phyloP scores from a whole-genome alignment of 2,797 vertebrate genomes.

The Chiloscyllium punctatum region DNA sequence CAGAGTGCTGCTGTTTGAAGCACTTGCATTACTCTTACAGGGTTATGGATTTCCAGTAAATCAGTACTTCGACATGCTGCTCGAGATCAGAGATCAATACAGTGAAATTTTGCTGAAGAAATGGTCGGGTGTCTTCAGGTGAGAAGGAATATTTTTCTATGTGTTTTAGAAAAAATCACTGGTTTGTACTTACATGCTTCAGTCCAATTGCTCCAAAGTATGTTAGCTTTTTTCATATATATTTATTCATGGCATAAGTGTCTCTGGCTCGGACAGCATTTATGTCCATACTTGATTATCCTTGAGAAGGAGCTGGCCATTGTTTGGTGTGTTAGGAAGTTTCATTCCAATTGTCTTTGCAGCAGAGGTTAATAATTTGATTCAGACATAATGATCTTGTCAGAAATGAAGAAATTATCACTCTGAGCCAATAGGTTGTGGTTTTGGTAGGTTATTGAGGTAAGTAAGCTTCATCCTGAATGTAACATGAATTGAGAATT shows the following conservation, averaged over 20 bases:
- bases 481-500: background rate
- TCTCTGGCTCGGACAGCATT: too few species aligned
- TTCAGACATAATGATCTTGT: background rate
- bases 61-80: conserved; percentile 91
- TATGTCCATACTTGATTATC: too few species aligned
- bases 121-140: conserved; percentile 90
- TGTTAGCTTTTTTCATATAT: background rate
- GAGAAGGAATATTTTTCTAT: conserved; percentile 37
- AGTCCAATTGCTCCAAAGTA: background rate
- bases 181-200: background rate
- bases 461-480: background rate
- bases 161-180: background rate
- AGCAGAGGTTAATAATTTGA: background rate
- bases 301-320: too few species aligned
- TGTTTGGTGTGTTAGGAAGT: background rate
- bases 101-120: conserved; percentile 88
- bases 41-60: conserved; percentile 89
- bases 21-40: conserved; percentile 51
- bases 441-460: background rate
- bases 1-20: background rate
- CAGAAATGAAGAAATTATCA: background rate
- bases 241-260: too few species aligned
- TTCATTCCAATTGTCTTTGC: background rate
- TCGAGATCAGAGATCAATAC: conserved; percentile 94
- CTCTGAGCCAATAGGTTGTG: background rate